Percentiles rank a stretch among this genome's conserved stretches.
Conservation (phyloP, 2,113 vertebrate genomes). For the Geothlypis trichas region DNA sequence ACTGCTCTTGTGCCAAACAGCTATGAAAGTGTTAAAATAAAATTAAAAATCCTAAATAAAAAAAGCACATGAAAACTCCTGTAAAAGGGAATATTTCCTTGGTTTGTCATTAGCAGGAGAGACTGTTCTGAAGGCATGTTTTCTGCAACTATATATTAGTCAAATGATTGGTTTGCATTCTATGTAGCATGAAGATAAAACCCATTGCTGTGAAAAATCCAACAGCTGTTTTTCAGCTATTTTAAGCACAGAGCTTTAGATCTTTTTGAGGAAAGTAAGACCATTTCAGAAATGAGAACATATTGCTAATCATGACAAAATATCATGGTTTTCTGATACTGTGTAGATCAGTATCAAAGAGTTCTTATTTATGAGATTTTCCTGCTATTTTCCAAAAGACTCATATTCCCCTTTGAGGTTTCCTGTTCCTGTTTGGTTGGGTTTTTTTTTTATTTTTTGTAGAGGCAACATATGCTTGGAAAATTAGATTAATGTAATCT, state of each 20-base stretch:
- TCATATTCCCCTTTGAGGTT: not conserved
- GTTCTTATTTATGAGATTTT: not conserved
- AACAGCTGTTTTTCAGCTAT: conserved; percentile 61
- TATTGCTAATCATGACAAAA: not conserved
- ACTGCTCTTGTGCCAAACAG: not conserved
- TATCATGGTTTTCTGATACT: not conserved
- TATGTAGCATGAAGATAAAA: conserved; percentile 33
- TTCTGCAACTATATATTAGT: conserved; percentile 11
- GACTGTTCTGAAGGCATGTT: not conserved
- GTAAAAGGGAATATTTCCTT: not conserved
- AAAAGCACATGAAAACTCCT: not conserved
- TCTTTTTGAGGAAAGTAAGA: conserved; percentile 13
- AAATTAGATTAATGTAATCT: conserved; percentile 54
- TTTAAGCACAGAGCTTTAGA: conserved; percentile 30
- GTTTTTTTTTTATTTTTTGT: not conserved
- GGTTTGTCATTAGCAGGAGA: not conserved
- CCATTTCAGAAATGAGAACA: conserved; percentile 16
- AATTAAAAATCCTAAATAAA: not conserved
- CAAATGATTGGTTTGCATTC: conserved; percentile 30
- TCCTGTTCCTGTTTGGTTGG: not conserved
- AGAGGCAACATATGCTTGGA: conserved; percentile 22
- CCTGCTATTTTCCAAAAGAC: conserved; percentile 15
- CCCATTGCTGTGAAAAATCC: conserved; percentile 49
- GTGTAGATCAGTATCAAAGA: not conserved
- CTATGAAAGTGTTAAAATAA: not conserved